Evolutionary conservation across 2,888 invertebrate genomes (phyloP), one percentile per base, ranked within the genome.

Genomic region (Pristionchus arcanus): DNA sequence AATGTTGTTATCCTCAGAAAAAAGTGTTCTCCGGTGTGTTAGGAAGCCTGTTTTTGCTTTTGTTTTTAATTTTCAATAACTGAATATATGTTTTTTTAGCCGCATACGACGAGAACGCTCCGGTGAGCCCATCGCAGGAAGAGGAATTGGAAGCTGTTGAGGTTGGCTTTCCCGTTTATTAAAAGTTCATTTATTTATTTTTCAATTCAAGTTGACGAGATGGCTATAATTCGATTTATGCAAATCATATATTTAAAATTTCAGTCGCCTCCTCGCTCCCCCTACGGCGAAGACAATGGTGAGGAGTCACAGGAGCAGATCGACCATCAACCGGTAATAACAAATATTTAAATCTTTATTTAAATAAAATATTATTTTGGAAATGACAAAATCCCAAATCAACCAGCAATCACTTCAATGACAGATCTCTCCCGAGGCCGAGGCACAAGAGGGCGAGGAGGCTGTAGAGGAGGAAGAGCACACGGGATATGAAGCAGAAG

Each of bases 261-360:
- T 28, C 71, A 71, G 71, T 71, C 71, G 28, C 28, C 71, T 19
- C 31, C 28, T 31, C 71, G 71, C 71, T 71, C 71, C 16, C 71
- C 71, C 4, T n/a, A n/a, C 19, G 13, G 4, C 71, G n/a, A n/a
- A 2, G 77, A 42, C 9, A 42, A 77, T 2, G 55, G 25, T 9
- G 84, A 84, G n/a, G 84, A 84, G 55, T 55, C 84, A 55, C 84
- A 84, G 55, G 59, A 84, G 31, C 55, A 84, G 84, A 4, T 21
- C 7, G 55, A 53, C 42, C 81, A 81, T 25, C 81, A 81, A 42
- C 81, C 81, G 81, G 81, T 81, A 66, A n/a, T 66, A 13, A n/a
- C n/a, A 13, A 28, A 13, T n/a, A 2, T n/a, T 66, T n/a, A 66
- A 63, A 21, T n/a, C 21, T 55, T 55, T 16, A 55, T 19, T 55